Evolutionary conservation across 2,797 vertebrate species (phyloP), one percentile per base, ranked within the genome.

Genomic region (Anniella stebbinsi): DNA sequence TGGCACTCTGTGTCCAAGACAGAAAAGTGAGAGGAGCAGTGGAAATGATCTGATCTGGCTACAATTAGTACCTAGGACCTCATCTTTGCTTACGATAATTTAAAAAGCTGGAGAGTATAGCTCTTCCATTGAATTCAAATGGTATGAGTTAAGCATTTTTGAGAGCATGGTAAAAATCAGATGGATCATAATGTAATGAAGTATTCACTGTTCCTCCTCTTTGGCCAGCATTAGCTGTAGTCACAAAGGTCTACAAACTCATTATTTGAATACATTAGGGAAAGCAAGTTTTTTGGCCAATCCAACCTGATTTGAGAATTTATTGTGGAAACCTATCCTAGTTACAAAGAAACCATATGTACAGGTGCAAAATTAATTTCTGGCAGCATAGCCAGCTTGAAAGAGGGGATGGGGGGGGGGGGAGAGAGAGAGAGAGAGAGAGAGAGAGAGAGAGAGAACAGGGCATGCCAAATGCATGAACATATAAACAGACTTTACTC

Each of bases 291-390:
- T 51, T 91, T 88, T 73, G 0, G 0, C 63, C 54, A 73, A 2
- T 84, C 11, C 1, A 0, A 2, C 30, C 48, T 88, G 76, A 30
- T 76, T 69, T 3, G 30, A 84, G 8, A 67, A 33, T 33, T 90
- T 88, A 83, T 57, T 38, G 33, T 41, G 17, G 89, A 84, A 94
- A 77, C 0, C 25, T 38, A 0, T 9, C 76, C 0, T 0, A 21
- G 12, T 0, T 66, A 33, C 48, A 48, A 17, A 70, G 69, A 84
- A 82, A 82, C 57, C 60, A 66, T 66, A 63, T 48, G 84, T 89
- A 13, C 6, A 48, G 69, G 45, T 72, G 3, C 54, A 91, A 75
- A 80, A 70, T 8, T 28, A 81, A 2, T 0, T 73, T 38, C 2
- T 17, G 54, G 0, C 0, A 0, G 17, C 45, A 86, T 38, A 75